A percentile compares a stretch with the other conserved stretches of the same genome.
These are phyloP conservation scores for Ditula angustiorana DNA, from an alignment of 2,888 invertebrate species.

Conservation along the genomic window DNA sequence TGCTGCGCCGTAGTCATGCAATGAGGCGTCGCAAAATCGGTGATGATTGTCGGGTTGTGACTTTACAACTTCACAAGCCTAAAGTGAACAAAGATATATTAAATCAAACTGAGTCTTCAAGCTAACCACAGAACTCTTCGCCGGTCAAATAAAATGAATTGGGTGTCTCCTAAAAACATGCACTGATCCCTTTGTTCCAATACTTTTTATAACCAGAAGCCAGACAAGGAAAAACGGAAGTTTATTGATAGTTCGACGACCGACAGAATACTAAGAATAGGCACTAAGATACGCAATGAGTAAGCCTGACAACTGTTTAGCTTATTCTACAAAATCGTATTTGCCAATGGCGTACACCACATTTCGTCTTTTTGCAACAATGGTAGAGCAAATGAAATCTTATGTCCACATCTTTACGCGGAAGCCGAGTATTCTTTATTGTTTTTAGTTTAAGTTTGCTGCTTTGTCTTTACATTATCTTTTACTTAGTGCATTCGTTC, in stretches of 20 bases:
- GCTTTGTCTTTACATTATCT: slow-evolving; percentile 20
- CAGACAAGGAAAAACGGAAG: slow-evolving; percentile 32
- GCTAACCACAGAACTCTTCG: too few species aligned
- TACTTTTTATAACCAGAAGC: not conserved
- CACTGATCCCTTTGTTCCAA: not conserved
- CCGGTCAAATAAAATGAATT: not conserved
- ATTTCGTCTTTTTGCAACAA: not conserved
- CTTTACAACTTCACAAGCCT: not conserved
- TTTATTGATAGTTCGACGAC: slow-evolving; percentile 39
- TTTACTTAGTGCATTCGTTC: slow-evolving; percentile 32
- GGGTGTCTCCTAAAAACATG: too few species aligned
- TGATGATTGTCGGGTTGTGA: too few species aligned
- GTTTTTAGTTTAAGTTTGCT: slow-evolving; percentile 10
- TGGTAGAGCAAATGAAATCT: not conserved
- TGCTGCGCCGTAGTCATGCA: too few species aligned
- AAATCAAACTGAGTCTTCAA: too few species aligned
- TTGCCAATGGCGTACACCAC: not conserved
- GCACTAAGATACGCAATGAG: slow-evolving; percentile 37
- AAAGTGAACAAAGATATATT: not conserved
- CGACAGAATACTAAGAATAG: slow-evolving; percentile 38
- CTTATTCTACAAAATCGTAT: slow-evolving; percentile 21
- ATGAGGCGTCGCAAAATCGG: too few species aligned
- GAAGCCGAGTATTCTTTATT: slow-evolving; percentile 7
- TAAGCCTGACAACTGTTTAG: slow-evolving; percentile 35
- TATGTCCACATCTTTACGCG: not conserved